Base-by-base conservation (phyloP, 2,797 vertebrate species). In the Rallus crepitans region DNA sequence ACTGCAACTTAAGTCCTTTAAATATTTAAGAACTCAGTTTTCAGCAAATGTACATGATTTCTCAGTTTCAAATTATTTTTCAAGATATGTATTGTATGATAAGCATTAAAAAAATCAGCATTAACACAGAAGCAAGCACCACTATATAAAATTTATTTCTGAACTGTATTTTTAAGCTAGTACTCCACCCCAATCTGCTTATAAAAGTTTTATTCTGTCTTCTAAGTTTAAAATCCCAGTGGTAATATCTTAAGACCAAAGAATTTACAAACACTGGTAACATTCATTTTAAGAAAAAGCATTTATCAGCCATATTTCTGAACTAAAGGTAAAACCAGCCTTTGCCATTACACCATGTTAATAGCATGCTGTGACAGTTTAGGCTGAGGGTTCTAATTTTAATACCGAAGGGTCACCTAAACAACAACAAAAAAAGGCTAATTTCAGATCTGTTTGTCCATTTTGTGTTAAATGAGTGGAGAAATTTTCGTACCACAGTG, bases 381-480 rank as follows among this genome's bases (percentile, higher is more conserved):
- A 82, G 65, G 28, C 31, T 35, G 56, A 69, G 76, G 52, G 35
- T 21, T 87, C 59, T 78, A 75, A 81, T 77, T 93, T 80, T 63
- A 65, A 75, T 52, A 77, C 25, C 57, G 60, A 76, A 94, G 50
- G 65, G 92, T 57, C 30, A 64, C 33, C 68, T 52, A 28, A 52
- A 52, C 50, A 52, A 48, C 21, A 48, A 45, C 39, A 40, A 9
- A 52, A 27, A 52, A 15, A 52, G 25, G 25, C 25, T 52, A 27
- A 82, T 87, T 84, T 82, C 33, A 81, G 37, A 16, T 82, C 30
- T 52, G 89, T 69, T 64, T 76, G 53, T 27, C 90, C 55, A 68
- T 82, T 73, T 92, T 76, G 48, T 92, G 45, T 79, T 72, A 85
- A 81, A 90, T 55, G 48, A 95, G 85, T 66, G 52, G 39, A 83